Evolutionary conservation across 2,888 invertebrate species (phyloP), one percentile per base, ranked within the genome.

Genomic region (Ernsta delagoae): DNA sequence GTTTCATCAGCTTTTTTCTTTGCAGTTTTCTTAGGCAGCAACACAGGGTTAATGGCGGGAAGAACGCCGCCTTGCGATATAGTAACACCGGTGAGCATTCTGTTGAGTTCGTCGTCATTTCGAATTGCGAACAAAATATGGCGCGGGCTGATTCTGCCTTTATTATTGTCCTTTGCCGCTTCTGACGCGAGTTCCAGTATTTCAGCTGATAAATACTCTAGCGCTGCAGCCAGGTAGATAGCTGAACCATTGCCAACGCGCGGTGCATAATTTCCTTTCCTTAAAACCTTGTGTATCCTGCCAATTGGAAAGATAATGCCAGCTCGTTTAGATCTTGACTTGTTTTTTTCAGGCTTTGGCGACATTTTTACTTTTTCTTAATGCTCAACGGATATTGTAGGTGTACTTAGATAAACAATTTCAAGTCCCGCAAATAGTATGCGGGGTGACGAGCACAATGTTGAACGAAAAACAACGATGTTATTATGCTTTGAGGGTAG

Each of bases 201-300:
- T 59, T 96, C 96, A 41, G 96, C 96, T 0, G 95, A 94, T 48
- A 96, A 79, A 75, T 95, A 96, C 75, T 96, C 95, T 79, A 96
- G 82, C 0, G 94, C 95, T 12, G 94, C 94, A 0, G 94, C 91
- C 1, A 94, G 74, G 74, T 93, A 94, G 1, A 95, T 87, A 0
- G 94, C 88, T 0, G 94, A 94, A 0, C 94, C 94, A 5, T 72
- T 87, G 0, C 94, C 94, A 0, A 94, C 88, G 36, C 94, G 82
- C 48, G 94, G 94, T 0, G 95, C 94, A 75, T 92, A 95, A 79
- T 95, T 94, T 5, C 95, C 95, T 75, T 94, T 94, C 0, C 93
- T 82, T 1, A 95, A 80, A 0, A 71, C 50, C 61, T 62, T 72
- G 77, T 94, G 94, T 60, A 95, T 94, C 77, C 94, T 87, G 43